Conservation (phyloP, 2,888 invertebrate genomes). For the Heliconius charithonia region DNA sequence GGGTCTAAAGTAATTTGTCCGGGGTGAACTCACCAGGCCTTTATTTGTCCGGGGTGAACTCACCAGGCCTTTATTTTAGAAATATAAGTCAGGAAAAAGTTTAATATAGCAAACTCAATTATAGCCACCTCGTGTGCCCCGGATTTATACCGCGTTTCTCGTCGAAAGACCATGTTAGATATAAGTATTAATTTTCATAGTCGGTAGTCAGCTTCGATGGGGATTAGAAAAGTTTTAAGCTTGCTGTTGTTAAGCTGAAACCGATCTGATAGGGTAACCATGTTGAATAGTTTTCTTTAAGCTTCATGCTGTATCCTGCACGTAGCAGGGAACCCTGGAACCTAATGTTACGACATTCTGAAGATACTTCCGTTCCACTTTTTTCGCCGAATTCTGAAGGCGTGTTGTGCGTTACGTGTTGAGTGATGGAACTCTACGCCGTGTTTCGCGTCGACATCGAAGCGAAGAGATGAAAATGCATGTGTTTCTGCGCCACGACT, state of each 20-base stretch:
- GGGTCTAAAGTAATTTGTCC: conserved; percentile 63
- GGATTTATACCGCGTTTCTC: conserved; percentile 54
- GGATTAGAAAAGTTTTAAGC: conserved; percentile 11
- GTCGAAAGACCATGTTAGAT: neutral
- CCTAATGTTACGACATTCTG: too few relatives aligned
- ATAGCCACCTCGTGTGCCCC: conserved; percentile 61
- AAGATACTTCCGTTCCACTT: too few relatives aligned
- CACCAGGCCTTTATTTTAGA: conserved; percentile 68
- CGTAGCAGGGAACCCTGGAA: too few relatives aligned
- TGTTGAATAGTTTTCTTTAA: neutral
- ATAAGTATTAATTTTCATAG: conserved; percentile 13
- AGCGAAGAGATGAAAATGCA: too few relatives aligned
- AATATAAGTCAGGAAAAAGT: conserved; percentile 70
- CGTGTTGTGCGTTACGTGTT: too few relatives aligned
- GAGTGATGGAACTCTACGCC: too few relatives aligned
- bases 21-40: conserved; percentile 58
- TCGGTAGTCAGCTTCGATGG: neutral
- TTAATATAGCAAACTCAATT: conserved; percentile 77
- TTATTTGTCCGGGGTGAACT: conserved; percentile 64
- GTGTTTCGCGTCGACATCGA: too few relatives aligned
- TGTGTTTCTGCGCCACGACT: too few relatives aligned
- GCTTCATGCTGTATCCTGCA: neutral
- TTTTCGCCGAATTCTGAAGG: too few relatives aligned
- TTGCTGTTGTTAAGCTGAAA: neutral
- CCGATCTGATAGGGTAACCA: neutral